Base-by-base conservation (phyloP, 2,797 vertebrate species). In the Leptodactylus fallax region DNA sequence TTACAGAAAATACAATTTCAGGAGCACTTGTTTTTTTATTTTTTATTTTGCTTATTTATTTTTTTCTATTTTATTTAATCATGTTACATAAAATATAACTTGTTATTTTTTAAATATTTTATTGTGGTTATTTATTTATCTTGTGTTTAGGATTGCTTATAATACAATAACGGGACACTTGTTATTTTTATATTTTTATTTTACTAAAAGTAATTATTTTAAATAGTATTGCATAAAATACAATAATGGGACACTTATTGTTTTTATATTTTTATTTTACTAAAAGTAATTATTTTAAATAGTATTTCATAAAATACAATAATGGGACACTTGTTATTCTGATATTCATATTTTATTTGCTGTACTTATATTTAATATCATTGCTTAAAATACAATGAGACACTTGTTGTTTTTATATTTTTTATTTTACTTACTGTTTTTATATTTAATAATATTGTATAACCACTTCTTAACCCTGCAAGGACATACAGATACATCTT, bases 1-100 rank as follows among this genome's bases (percentile, higher is more conserved):
- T 92, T 93, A 93, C 87, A 90, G 92, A 55, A 92, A 91, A 87
- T 90, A 92, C 92, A 88, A 83, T 89, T 82, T 16, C 61, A 16
- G 63, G 53, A 6, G 9, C 17, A 58, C 71, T 89, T 78, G 78
- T 82, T 89, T 47, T 86, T 55, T 91, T 51, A n/a, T 76, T 7
- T n/a, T 13, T 71, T 17, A 3, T 45, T n/a, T n/a, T 76, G 47
- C 10, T 49, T 49, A 47, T 74, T 11, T n/a, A n/a, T n/a, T 77
- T 51, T 12, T 76, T 77, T 13, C 1, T 0, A 12, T 47, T n/a
- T 53, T 53, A 51, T 77, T 77, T 77, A 23, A 23, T 77, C 51
- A 23, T 16, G 23, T 23, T 23, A 12, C 21, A 53, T 23, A 23
- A 23, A 77, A 14, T 53, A 23, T 7, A 12, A 23, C 13, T 69